Base-by-base conservation (phyloP, 2,888 invertebrate genomes). In the Julus scandinavius region DNA sequence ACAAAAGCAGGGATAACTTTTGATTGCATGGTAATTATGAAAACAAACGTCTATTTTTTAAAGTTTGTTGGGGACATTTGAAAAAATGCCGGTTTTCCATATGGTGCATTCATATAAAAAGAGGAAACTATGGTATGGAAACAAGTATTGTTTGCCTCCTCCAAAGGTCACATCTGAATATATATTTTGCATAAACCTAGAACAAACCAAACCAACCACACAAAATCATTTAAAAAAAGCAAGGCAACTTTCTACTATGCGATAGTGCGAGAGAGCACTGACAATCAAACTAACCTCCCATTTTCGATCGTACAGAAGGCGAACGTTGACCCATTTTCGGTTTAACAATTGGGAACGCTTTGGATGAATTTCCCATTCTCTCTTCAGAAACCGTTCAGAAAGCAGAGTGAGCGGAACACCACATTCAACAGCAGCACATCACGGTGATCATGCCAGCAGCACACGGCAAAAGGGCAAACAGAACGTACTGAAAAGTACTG, bases 301-400 rank as follows among this genome's bases (percentile, higher is more conserved):
- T 72, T 72, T 72, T 72, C 20, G 6, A 72, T 29, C 29, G 29
- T n/a, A 9, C 72, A 72, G 72, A 72, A 72, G 72, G 72, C 72
- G 72, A 72, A 20, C 72, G 72, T 72, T 72, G 72, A 72, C 72
- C 72, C 72, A 72, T 7, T 72, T 72, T 72, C n/a, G 72, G 20
- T n/a, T 29, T 45, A 72, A 72, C 72, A 72, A 72, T 72, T 72
- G 72, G 29, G 72, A 72, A 72, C 72, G 72, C 20, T 29, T 5
- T 20, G 72, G 72, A 72, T 72, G 72, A 72, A 72, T 29, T 72
- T 72, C 29, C 29, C 63, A 63, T n/a, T 63, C 63, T 63, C 63
- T 5, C 20, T 20, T 20, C 72, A 72, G 72, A 72, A 72, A 72
- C 29, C 72, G 29, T 72, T 72, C 7, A 29, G 72, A 29, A 29